Base-by-base conservation (phyloP, 2,888 invertebrate species). In the Leptinotarsa peninsularis region DNA sequence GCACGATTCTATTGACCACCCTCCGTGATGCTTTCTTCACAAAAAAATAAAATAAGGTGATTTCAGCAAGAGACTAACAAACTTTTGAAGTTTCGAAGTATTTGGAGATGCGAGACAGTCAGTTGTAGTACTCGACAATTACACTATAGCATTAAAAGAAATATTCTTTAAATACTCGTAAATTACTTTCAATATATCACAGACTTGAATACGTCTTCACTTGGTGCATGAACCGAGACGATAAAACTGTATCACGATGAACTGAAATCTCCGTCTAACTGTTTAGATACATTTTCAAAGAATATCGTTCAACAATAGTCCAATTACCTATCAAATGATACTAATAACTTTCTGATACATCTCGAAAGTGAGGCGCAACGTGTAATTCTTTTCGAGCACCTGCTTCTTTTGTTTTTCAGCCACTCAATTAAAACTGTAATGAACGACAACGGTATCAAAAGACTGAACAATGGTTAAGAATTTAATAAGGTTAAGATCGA, bases 281-380 rank as follows among this genome's bases (percentile, higher is more conserved):
- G 63, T 63, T n/a, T 17, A n/a, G 43, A 17, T n/a, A 33, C 43
- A 27, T 27, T 27, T 10, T 54, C 63, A 49, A 74, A 52, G 66
- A 71, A 74, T 68, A 52, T 66, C 66, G 50, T 23, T 63, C 72
- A 75, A 77, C 77, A 77, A 77, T 77, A 67, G 75, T 73, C 75
- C 77, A 77, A 77, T 77, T 77, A 77, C 75, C 67, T 71, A 75
- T 75, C 60, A 70, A 70, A 75, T 75, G 77, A 77, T 77, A 75
- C 75, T 77, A 77, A 77, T 77, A 73, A 75, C 74, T 75, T 72
- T 75, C 58, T 63, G 77, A 77, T 77, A 71, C 71, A 58, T 70
- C 70, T 70, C 58, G 70, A 70, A 70, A 70, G 49, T 58, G 33
- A 14, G 18, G 69, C 14, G 15, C 56, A 69, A 69, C 69, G 23